Evolutionary conservation across 2,797 vertebrate genomes (phyloP).

Genomic region (Brotula barbata): DNA sequence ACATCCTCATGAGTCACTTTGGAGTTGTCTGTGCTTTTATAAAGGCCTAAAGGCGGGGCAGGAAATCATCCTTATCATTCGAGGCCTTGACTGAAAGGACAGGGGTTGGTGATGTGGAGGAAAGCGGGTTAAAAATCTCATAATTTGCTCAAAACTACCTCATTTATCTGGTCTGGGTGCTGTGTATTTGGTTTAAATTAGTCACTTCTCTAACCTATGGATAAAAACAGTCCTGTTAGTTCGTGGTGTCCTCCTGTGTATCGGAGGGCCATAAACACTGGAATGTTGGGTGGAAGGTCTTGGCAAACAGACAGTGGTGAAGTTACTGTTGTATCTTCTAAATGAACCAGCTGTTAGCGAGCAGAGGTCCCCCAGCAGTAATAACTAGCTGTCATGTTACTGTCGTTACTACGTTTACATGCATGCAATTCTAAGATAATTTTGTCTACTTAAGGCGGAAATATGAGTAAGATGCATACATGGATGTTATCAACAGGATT

Average conservation of each 20-base stretch:
- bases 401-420: no score
- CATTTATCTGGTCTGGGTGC: constrained; percentile 6
- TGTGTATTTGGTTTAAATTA: constrained; percentile 10
- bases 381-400: constrained; percentile 16
- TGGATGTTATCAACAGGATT: no score
- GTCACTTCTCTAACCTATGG: neutral
- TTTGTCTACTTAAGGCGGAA: no score
- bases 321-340: constrained; percentile 2
- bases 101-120: neutral
- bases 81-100: constrained; percentile 29
- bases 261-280: constrained; percentile 40
- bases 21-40: neutral
- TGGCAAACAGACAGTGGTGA: constrained; percentile 39
- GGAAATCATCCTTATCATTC: constrained; percentile 26
- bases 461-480: no score
- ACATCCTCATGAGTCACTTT: constrained; percentile 31
- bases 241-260: neutral
- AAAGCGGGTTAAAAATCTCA: constrained; percentile 6
- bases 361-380: constrained; percentile 29
- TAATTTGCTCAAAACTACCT: neutral
- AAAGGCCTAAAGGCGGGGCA: constrained; percentile 24
- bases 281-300: constrained; percentile 31
- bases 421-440: no score
- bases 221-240: neutral
- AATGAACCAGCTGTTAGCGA: constrained; percentile 21